Base-by-base conservation (phyloP, 1,140 invertebrate species). In the Calycopis cecrops region DNA sequence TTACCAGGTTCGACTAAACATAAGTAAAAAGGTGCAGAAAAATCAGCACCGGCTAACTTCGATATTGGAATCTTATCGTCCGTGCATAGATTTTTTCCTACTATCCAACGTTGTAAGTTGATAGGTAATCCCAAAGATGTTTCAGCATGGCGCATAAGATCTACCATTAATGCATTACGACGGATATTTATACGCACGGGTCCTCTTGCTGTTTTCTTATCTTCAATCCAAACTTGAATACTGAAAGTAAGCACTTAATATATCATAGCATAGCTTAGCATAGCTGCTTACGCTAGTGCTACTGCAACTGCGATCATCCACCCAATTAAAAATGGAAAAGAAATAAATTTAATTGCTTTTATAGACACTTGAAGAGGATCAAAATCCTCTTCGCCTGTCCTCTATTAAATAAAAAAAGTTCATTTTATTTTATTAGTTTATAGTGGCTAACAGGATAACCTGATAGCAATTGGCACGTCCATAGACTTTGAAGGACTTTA, bases 51-150 rank as follows among this genome's bases (percentile, higher is more conserved):
- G 12, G 78, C 79, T 6, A 81, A 55, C 1, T 73, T 56, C 6
- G 54, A 21, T 11, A 80, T 58, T 4, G 63, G 57, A 17, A 76
- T 67, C 37, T 65, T 63, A 33, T 78, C 72, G 55, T 76, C 64
- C 12, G 67, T 69, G 65, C 77, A 85, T 48, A 79, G 68, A 35
- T 65, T 73, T 55, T 65, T 71, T 10, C 81, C 85, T 60, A 79
- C 71, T 50, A 83, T 81, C 80, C 79, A 85, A 9, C 77, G 69
- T 59, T 80, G 79, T 21, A 91, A 89, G 11, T 90, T 75, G 33
- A 89, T 76, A 34, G 70, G 69, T 10, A 85, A 50, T 6, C 76
- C 79, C 10, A 85, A 59, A 9, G 64, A 54, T 3, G 48, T 60
- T 52, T 74, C 68, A 14, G 77, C 81, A 58, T 70, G 65, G 8